These are phyloP conservation scores for Camponotus floridanus DNA, from an alignment of 1,140 invertebrate genomes.

Conservation along the genomic window DNA sequence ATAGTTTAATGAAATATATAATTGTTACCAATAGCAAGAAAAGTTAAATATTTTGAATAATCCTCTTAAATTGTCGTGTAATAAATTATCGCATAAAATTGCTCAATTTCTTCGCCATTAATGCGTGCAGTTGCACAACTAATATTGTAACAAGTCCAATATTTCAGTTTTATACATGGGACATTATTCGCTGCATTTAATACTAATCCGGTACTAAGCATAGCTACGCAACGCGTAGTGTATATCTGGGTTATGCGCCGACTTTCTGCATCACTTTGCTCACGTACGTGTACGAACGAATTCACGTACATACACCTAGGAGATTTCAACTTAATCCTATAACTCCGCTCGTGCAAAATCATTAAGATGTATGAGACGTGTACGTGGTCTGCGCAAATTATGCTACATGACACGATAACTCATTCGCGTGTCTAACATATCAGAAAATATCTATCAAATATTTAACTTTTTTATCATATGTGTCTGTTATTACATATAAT, in stretches of 20 bases:
- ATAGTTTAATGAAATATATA: neutral
- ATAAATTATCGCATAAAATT: neutral
- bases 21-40: neutral
- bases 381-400: conserved; percentile 27
- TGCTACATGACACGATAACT: conserved; percentile 16
- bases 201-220: conserved; percentile 37
- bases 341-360: conserved; percentile 10
- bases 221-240: conserved; percentile 1
- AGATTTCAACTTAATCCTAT: conserved; percentile 27
- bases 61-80: neutral
- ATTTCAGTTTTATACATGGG: conserved; percentile 35
- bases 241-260: conserved; percentile 36
- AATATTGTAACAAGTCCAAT: conserved; percentile 27
- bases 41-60: neutral
- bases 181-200: conserved; percentile 40
- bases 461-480: neutral
- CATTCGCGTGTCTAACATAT: neutral
- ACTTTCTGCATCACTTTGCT: conserved; percentile 42
- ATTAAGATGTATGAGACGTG: conserved; percentile 41
- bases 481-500: neutral
- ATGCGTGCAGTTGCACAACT: neutral
- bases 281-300: conserved; percentile 42
- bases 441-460: neutral
- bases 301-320: conserved; percentile 8
- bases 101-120: conserved; percentile 18